Evolutionary conservation across 2,113 vertebrate species (phyloP).

Genomic region (Onychostoma macrolepis): DNA sequence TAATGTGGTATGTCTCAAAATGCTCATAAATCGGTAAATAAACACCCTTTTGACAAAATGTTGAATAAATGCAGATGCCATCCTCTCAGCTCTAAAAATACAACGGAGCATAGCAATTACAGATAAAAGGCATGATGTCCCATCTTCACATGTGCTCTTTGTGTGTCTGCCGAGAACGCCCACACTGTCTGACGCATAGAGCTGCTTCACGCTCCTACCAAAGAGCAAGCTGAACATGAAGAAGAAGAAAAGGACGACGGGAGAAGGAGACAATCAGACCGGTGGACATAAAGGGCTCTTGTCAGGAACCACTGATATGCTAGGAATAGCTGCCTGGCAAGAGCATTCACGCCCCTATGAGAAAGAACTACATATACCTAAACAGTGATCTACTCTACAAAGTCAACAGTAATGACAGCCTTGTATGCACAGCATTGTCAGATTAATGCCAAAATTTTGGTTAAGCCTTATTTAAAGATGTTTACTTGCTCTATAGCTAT

Average conservation of each 20-base stretch:
- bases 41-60: conserved; percentile 23
- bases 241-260: neutral
- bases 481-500: neutral
- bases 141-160: conserved; percentile 49
- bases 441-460: neutral
- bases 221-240: conserved; percentile 1
- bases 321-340: neutral
- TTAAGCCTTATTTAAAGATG: neutral
- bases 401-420: neutral
- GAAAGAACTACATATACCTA: neutral
- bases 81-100: conserved; percentile 29
- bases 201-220: conserved; percentile 20
- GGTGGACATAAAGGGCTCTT: neutral
- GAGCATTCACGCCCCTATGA: neutral
- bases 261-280: neutral
- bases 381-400: neutral
- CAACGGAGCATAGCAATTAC: conserved; percentile 30
- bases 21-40: neutral
- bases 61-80: conserved; percentile 21
- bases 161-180: conserved; percentile 47
- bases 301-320: neutral
- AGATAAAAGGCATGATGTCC: conserved; percentile 39
- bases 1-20: neutral
- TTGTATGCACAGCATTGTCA: neutral
- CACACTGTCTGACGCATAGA: conserved; percentile 47